phyloP scores from a whole-genome alignment of 2,797 vertebrate genomes.

The Intellagama lesueurii region DNA sequence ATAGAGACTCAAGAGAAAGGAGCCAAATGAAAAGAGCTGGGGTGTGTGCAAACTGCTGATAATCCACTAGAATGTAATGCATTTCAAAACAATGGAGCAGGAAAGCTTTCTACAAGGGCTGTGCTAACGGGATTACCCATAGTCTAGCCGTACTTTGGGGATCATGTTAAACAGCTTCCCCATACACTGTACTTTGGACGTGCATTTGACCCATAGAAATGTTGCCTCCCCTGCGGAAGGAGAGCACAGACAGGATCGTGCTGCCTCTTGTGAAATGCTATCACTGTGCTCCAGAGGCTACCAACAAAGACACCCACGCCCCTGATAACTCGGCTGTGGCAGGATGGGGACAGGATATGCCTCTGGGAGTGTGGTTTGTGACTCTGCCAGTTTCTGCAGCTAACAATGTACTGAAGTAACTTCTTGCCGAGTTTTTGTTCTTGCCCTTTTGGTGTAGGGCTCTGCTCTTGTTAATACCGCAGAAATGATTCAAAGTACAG shows the following conservation, averaged over 20 bases:
- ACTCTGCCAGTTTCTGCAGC: neutral
- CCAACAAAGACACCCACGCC: slow-evolving; percentile 39
- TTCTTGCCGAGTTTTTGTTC: neutral
- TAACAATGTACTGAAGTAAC: neutral
- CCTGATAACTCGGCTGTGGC: slow-evolving; percentile 48
- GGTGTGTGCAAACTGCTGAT: neutral
- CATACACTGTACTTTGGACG: neutral
- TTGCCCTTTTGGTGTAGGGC: neutral
- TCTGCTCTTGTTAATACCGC: neutral
- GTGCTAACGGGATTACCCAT: neutral
- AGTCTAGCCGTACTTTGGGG: neutral
- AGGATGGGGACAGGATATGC: slow-evolving; percentile 57
- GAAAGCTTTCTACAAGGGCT: neutral
- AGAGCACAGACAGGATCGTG: neutral
- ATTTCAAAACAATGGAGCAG: neutral
- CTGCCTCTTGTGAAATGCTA: slow-evolving; percentile 14
- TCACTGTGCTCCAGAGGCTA: slow-evolving; percentile 24
- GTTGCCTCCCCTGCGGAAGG: neutral
- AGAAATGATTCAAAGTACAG: neutral
- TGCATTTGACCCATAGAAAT: neutral
- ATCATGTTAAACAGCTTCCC: neutral
- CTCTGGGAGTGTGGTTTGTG: neutral
- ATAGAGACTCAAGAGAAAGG: neutral
- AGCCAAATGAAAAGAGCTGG: neutral
- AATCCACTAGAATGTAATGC: neutral